Evolutionary conservation across 1,140 invertebrate genomes (phyloP).

Genomic region (Himalopsyche phryganea): DNA sequence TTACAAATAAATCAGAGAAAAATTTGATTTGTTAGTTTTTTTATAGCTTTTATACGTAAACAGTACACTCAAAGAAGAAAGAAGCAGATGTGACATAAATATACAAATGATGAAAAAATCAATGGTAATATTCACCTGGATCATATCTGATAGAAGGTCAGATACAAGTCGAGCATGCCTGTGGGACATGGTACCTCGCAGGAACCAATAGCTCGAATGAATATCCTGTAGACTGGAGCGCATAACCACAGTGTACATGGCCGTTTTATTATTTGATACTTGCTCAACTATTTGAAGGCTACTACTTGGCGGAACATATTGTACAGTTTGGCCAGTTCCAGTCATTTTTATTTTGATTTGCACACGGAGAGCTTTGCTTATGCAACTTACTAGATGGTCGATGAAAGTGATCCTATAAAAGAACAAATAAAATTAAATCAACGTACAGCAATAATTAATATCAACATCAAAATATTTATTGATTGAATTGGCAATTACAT

Average conservation of each 20-base stretch:
- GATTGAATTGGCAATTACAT: too few relatives aligned
- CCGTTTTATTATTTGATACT: neutral
- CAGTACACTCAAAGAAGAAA: too few relatives aligned
- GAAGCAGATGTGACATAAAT: too few relatives aligned
- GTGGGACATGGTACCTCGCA: constrained; percentile 75
- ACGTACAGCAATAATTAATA: too few relatives aligned
- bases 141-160: constrained; percentile 86
- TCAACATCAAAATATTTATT: too few relatives aligned
- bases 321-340: too few relatives aligned
- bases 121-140: constrained; percentile 69
- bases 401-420: constrained; percentile 41
- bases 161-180: constrained; percentile 87
- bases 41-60: too few relatives aligned
- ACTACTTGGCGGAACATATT: neutral
- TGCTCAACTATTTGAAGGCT: neutral
- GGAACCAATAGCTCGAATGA: constrained; percentile 67
- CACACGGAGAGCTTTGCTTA: constrained; percentile 47
- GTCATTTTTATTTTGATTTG: constrained; percentile 44
- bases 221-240: constrained; percentile 51
- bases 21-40: too few relatives aligned
- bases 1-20: too few relatives aligned
- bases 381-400: constrained; percentile 47
- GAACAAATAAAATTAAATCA: too few relatives aligned
- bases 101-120: too few relatives aligned
- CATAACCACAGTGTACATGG: constrained; percentile 53